Base-by-base conservation (phyloP, 2,888 invertebrate species). In the Isotomurus palustris region DNA sequence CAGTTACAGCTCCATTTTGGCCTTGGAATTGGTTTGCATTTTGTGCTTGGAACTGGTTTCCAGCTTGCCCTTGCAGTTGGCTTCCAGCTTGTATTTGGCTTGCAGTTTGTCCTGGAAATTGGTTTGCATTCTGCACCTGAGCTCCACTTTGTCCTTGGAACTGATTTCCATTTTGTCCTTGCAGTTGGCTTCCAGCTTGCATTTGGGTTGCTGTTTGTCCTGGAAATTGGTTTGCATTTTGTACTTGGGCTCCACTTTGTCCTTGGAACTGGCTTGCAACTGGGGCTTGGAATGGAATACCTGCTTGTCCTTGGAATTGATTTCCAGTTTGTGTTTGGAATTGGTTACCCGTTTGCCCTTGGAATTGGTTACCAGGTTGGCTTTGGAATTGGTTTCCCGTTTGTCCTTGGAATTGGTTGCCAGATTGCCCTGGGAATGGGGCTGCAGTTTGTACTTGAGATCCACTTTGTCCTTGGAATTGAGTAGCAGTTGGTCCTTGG, bases 261-360 rank as follows among this genome's bases (percentile, higher is more conserved):
- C 47, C 47, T 36, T 17, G 10, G 6, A 24, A 24, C 44, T 44
- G 45, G 4, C 25, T 19, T n/a, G n/a, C 8, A 8, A n/a, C n/a
- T n/a, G n/a, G n/a, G n/a, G n/a, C n/a, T n/a, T n/a, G n/a, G n/a
- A n/a, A n/a, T n/a, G n/a, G n/a, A n/a, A n/a, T n/a, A n/a, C n/a
- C n/a, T n/a, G n/a, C n/a, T n/a, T n/a, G n/a, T n/a, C n/a, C n/a
- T n/a, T n/a, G n/a, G n/a, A n/a, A n/a, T n/a, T n/a, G n/a, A n/a
- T n/a, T n/a, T n/a, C n/a, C n/a, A n/a, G n/a, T n/a, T n/a, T n/a
- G n/a, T n/a, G n/a, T n/a, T n/a, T n/a, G n/a, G n/a, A n/a, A n/a
- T n/a, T n/a, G n/a, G 21, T 35, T 35, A n/a, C n/a, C n/a, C n/a
- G n/a, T n/a, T 35, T 49, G 49, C 3, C 19, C 19, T 50, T 50